Percentiles rank a stretch among this genome's conserved stretches.
phyloP scores from a whole-genome alignment of 1,140 invertebrate genomes.

The Coelopa frigida region DNA sequence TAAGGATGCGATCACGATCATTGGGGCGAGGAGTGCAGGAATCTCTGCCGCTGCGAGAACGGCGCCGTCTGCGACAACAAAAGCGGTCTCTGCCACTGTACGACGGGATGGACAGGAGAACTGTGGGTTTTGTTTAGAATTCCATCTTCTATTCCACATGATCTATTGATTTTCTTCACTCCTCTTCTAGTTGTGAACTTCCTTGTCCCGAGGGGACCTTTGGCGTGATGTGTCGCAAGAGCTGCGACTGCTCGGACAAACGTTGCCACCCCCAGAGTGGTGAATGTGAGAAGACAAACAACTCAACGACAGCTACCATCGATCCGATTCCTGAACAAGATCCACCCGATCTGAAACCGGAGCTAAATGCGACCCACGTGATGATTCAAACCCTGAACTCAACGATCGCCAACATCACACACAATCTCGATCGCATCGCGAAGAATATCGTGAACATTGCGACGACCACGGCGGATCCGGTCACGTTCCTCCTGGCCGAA shows the following conservation, averaged over 20 bases:
- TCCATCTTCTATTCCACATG: not conserved
- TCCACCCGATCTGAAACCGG: conserved; percentile 2
- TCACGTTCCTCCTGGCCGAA: conserved; percentile 3
- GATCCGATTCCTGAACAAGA: not conserved
- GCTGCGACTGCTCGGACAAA: conserved; percentile 33
- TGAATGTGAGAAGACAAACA: conserved; percentile 19
- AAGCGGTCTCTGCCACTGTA: conserved; percentile 34
- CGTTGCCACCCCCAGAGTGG: conserved; percentile 37
- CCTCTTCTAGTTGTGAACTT: conserved; percentile 40
- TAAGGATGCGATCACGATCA: conserved; percentile 39
- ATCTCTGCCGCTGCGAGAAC: conserved; percentile 32
- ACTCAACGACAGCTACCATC: not conserved
- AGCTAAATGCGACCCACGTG: conserved; percentile 36
- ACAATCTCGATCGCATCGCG: conserved; percentile 46
- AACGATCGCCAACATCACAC: conserved; percentile 43
- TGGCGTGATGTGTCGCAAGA: conserved; percentile 38
- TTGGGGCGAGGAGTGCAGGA: conserved; percentile 39
- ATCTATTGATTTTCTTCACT: not conserved
- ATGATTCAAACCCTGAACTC: conserved; percentile 39
- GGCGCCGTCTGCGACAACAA: conserved; percentile 39
- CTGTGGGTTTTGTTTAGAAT: conserved; percentile 23
- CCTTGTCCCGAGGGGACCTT: conserved; percentile 36
- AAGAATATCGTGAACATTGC: conserved; percentile 44
- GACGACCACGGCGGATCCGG: conserved; percentile 8
- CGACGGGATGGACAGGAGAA: conserved; percentile 36